Conservation (phyloP, 2,888 invertebrate genomes). For the Scaptomyza flava region DNA sequence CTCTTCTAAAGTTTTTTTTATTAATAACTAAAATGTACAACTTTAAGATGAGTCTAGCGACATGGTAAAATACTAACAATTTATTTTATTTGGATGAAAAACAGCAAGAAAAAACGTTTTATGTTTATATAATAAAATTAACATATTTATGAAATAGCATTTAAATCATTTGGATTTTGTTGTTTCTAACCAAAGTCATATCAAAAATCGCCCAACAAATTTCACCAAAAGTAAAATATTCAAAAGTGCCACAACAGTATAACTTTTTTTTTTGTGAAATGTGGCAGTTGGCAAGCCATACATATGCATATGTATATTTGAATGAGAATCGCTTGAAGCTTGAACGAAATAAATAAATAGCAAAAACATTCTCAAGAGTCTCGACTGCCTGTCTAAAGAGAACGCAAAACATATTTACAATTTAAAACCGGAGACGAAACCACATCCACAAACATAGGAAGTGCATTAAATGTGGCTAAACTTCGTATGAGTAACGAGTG, state of each 20-base stretch:
- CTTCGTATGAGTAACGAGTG: constrained; percentile 49
- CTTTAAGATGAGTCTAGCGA: too few species aligned
- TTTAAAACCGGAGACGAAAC: constrained; percentile 5
- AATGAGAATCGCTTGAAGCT: background rate
- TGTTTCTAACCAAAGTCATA: background rate
- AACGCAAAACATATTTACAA: constrained; percentile 15
- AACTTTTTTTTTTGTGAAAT: background rate
- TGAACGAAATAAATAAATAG: background rate
- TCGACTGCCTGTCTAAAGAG: constrained; percentile 3
- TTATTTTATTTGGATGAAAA: too few species aligned
- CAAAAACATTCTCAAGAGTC: background rate
- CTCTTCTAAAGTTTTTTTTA: too few species aligned
- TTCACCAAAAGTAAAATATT: background rate
- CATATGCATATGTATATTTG: constrained; percentile 1
- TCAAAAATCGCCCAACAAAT: background rate
- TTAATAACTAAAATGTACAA: too few species aligned
- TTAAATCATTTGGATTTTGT: constrained; percentile 7
- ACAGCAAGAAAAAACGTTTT: too few species aligned
- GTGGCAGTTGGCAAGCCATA: constrained; percentile 4
- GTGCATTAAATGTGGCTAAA: constrained; percentile 37
- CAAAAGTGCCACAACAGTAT: background rate
- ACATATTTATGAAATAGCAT: too few species aligned
- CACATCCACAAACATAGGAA: constrained; percentile 19
- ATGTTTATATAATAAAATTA: too few species aligned
- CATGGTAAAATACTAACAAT: too few species aligned